phyloP scores from a whole-genome alignment of 2,113 vertebrate species.

The Gavialis gangeticus region DNA sequence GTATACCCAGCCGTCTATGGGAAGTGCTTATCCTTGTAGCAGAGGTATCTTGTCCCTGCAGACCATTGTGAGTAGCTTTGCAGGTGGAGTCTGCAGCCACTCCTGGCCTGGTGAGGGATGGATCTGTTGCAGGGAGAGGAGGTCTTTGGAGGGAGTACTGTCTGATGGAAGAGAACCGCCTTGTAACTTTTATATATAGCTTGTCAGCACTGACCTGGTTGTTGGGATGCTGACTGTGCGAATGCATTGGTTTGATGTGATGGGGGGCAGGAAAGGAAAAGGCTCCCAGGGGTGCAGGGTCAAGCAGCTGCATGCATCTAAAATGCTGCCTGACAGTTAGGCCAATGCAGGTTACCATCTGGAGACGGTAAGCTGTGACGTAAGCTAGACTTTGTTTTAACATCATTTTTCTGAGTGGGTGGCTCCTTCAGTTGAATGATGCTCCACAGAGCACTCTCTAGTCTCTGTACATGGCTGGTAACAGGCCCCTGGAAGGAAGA shows the following conservation, averaged over 20 bases:
- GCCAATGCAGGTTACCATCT: rapidly evolving
- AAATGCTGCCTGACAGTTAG: background rate
- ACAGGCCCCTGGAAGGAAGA: background rate
- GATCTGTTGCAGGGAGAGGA: background rate
- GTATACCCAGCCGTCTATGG: rapidly evolving
- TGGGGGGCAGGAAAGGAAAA: background rate
- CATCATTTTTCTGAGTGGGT: background rate
- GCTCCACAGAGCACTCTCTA: background rate
- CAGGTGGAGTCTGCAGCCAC: background rate
- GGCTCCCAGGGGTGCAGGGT: background rate
- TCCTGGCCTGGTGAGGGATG: rapidly evolving
- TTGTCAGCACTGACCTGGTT: too few species aligned
- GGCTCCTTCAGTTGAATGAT: background rate
- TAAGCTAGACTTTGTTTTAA: background rate
- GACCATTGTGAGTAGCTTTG: background rate
- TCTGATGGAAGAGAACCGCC: rapidly evolving
- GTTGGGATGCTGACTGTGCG: background rate
- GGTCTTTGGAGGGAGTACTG: rapidly evolving
- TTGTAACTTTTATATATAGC: background rate
- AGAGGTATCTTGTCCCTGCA: background rate
- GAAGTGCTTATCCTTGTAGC: background rate
- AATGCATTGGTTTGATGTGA: background rate
- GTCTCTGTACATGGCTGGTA: background rate
- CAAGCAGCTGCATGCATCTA: background rate
- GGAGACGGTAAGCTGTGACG: background rate